phyloP scores from a whole-genome alignment of 2,113 vertebrate genomes.

The Sceloporus tristichus region DNA sequence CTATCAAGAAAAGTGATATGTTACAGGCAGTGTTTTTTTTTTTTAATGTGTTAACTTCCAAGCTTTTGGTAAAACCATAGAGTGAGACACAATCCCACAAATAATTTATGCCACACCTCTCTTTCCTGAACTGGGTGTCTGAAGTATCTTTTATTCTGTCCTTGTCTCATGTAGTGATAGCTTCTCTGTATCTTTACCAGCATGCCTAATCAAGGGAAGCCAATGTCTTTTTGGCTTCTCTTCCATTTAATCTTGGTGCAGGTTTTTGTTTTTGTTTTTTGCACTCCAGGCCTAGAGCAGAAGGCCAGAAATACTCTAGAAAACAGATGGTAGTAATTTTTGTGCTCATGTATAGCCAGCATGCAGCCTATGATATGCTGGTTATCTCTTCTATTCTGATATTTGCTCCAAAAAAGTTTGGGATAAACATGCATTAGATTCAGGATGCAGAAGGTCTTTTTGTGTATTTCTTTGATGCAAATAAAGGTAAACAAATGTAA shows the following conservation, averaged over 20 bases:
- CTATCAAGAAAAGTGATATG: too few species aligned
- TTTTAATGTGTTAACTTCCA: too few species aligned
- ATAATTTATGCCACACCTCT: too few species aligned
- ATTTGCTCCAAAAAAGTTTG: neutral
- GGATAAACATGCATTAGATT: neutral
- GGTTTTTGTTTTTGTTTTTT: neutral
- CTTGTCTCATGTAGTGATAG: too few species aligned
- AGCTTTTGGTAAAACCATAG: too few species aligned
- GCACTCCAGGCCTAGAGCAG: too few species aligned
- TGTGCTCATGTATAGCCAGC: neutral
- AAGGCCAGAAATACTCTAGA: neutral
- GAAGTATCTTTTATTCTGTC: neutral
- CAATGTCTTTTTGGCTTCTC: neutral
- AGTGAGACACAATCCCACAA: too few species aligned
- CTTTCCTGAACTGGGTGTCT: neutral
- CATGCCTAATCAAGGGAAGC: too few species aligned
- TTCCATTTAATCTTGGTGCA: neutral
- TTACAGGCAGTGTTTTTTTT: too few species aligned
- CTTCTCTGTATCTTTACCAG: too few species aligned
- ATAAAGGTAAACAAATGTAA: too few species aligned
- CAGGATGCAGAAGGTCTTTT: neutral
- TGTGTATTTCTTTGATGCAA: too few species aligned
- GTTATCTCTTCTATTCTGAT: neutral
- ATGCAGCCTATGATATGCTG: neutral
- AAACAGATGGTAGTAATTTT: neutral